Evolutionary conservation across 2,888 invertebrate genomes (phyloP), one percentile per base, ranked within the genome.

Genomic region (Netelia inedita): DNA sequence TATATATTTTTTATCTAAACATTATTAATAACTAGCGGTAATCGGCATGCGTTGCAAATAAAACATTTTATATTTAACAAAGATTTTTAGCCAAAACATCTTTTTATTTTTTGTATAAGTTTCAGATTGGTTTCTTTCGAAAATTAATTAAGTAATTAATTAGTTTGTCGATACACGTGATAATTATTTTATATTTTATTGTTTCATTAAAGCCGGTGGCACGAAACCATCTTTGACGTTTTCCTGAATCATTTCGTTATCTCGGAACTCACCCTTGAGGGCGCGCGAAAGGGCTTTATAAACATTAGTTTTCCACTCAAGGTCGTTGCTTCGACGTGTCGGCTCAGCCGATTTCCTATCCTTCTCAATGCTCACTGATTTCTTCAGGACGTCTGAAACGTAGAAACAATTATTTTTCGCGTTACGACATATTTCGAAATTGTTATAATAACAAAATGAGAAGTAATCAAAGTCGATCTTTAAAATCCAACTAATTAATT

Each of bases 201-300:
- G 46, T 5, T 74, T 21, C 21, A 68, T 5, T 1, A 8, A 6
- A n/a, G 21, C 41, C 11, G 82, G 79, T 9, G 71, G 75, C n/a
- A 21, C 50, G 23, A 82, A 75, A 28, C 82, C 84, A 8, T 85
- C 82, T 41, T 81, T 75, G 19, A 87, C 41, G 41, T 82, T 23
- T 28, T 84, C 66, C 28, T 59, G 71, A 21, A 87, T 65, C 1
- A 69, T 19, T 14, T 84, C 68, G 9, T 83, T 57, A 10, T 81
- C 46, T 14, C 14, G 41, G 23, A 79, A 71, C 63, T 84, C 79
- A 0, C 79, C 41, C 55, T 72, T 76, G 6, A 87, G 79, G 9
- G 81, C 82, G 2, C 68, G 82, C 2, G 85, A 80, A 0, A 87
- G 65, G 5, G 85, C 85, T 72, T 81, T 81, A 65, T 86, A 87